A percentile compares a stretch with the other conserved stretches of the same genome.
Evolutionary conservation across 2,888 invertebrate genomes (phyloP).

Genomic region (Drosophila anomelani): DNA sequence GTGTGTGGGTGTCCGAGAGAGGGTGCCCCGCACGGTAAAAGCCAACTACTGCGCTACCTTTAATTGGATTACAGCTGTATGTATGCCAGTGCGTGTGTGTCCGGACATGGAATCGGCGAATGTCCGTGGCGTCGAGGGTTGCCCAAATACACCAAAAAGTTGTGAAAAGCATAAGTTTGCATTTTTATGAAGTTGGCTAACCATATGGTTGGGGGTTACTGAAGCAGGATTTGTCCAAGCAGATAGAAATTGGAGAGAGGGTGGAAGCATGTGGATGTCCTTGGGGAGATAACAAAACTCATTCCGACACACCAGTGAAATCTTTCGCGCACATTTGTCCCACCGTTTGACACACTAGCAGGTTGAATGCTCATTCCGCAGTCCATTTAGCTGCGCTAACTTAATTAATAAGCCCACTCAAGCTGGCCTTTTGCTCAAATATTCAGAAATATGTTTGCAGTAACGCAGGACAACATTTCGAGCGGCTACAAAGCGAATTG

Average conservation of each 20-base stretch:
- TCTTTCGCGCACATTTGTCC: neutral
- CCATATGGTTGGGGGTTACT: constrained; percentile 61
- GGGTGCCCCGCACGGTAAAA: constrained; percentile 72
- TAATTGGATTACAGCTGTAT: constrained; percentile 80
- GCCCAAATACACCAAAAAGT: constrained; percentile 64
- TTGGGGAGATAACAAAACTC: constrained; percentile 10
- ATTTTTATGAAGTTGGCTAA: constrained; percentile 76
- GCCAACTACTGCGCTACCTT: constrained; percentile 80
- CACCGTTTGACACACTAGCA: neutral
- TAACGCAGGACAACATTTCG: constrained; percentile 45
- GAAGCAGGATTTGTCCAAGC: constrained; percentile 1
- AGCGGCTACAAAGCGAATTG: constrained; percentile 72
- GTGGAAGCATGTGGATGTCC: too few relatives aligned
- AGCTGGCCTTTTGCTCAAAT: constrained; percentile 61
- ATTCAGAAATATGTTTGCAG: constrained; percentile 72
- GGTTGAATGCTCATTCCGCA: constrained; percentile 16
- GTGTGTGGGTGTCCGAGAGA: constrained; percentile 12
- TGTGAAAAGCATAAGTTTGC: constrained; percentile 78
- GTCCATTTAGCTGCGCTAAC: constrained; percentile 55
- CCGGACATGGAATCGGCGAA: constrained; percentile 6
- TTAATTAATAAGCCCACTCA: constrained; percentile 53
- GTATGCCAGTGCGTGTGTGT: constrained; percentile 48
- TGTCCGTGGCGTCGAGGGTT: constrained; percentile 49
- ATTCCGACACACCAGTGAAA: neutral
- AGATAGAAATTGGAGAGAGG: neutral